phyloP scores from a whole-genome alignment of 2,888 invertebrate species.

The Cephus sareptanus region DNA sequence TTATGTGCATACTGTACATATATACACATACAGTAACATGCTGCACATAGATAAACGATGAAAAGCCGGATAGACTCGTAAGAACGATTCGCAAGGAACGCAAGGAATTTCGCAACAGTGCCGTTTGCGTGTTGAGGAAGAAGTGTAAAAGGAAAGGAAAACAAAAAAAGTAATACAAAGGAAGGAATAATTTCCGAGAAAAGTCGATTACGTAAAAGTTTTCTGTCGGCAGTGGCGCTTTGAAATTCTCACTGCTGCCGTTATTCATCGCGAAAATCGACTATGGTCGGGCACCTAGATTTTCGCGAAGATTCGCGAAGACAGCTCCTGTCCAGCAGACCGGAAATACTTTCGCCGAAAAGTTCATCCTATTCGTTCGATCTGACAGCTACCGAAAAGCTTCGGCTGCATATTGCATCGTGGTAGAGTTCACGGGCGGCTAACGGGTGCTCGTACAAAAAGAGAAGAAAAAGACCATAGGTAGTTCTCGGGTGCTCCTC shows the following conservation, averaged over 20 bases:
- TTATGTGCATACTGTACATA: neutral
- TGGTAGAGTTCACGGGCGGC: neutral
- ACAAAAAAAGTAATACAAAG: neutral
- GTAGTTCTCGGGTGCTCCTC: conserved; percentile 6
- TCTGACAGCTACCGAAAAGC: neutral
- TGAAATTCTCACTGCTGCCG: neutral
- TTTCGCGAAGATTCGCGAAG: neutral
- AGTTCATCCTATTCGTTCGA: neutral
- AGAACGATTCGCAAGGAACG: neutral
- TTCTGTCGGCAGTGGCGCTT: neutral
- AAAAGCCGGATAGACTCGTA: neutral
- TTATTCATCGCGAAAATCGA: neutral
- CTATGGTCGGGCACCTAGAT: too few species aligned
- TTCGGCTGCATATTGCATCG: neutral
- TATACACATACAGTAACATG: neutral
- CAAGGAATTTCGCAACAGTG: neutral
- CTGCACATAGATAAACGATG: neutral
- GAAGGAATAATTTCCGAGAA: neutral
- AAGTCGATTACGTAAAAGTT: neutral
- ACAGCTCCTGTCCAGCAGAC: neutral
- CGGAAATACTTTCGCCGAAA: neutral
- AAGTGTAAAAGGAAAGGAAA: neutral
- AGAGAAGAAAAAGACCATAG: neutral
- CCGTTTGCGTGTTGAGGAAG: neutral
- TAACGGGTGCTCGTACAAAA: neutral